These are phyloP conservation scores for Ochropleura plecta DNA, from an alignment of 2,888 invertebrate species.

Conservation along the genomic window DNA sequence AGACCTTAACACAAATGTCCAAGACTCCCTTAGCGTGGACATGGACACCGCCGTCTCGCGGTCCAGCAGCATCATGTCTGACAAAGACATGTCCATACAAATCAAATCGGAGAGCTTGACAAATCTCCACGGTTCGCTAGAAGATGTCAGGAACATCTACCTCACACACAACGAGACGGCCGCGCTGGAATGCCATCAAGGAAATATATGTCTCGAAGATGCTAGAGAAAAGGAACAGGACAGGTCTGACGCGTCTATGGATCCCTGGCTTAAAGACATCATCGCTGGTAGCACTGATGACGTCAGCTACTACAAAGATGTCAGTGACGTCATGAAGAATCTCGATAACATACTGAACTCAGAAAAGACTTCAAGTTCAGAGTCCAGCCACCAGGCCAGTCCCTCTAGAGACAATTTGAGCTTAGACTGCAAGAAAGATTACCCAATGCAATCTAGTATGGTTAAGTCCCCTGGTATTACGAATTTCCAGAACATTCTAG, in stretches of 20 bases:
- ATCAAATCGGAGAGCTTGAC: conserved; percentile 90
- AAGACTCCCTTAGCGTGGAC: conserved; percentile 80
- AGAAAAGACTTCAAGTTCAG: conserved; percentile 91
- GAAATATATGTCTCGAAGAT: conserved; percentile 81
- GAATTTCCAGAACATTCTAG: conserved; percentile 85
- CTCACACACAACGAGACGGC: conserved; percentile 86
- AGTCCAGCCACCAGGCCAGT: conserved; percentile 90
- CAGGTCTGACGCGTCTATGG: conserved; percentile 86
- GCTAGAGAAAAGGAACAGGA: conserved; percentile 79
- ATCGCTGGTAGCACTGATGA: conserved; percentile 91
- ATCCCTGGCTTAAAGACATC: conserved; percentile 91
- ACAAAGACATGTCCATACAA: conserved; percentile 83
- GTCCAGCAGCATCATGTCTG: conserved; percentile 86
- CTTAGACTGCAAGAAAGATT: conserved; percentile 87
- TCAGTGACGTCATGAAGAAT: conserved; percentile 92
- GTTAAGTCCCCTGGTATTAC: conserved; percentile 88
- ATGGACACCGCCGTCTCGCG: conserved; percentile 84
- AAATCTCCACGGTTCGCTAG: conserved; percentile 93
- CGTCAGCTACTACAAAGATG: conserved; percentile 91
- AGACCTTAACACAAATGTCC: conserved; percentile 77
- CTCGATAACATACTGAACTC: conserved; percentile 91
- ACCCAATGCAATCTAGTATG: conserved; percentile 83
- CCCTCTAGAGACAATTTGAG: conserved; percentile 88
- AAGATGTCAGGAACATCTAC: conserved; percentile 89
- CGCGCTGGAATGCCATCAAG: conserved; percentile 84